A percentile compares a stretch with the other conserved stretches of the same genome.
Conservation (phyloP, 1,140 invertebrate species). For the Phymastichus coffea region DNA sequence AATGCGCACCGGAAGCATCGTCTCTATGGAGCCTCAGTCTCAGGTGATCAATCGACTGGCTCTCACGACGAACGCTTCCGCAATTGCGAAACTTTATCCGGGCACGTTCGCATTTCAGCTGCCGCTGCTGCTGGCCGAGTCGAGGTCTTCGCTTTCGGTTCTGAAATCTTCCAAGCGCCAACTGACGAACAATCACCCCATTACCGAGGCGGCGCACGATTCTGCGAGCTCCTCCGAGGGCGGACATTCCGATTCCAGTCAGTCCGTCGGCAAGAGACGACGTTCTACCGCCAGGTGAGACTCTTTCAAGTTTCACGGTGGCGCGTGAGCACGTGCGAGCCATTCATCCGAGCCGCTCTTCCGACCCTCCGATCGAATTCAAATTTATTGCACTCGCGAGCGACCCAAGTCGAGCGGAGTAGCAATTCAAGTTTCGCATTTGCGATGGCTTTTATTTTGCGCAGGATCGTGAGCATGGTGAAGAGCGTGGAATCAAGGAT, state of each 20-base stretch:
- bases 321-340: no score
- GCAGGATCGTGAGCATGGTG: conserved; percentile 46
- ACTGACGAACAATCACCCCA: conserved; percentile 50
- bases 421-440: background rate
- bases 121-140: conserved; percentile 54
- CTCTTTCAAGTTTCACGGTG: conserved; percentile 12
- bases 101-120: conserved; percentile 37
- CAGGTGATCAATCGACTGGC: conserved; percentile 49
- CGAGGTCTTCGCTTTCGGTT: conserved; percentile 54
- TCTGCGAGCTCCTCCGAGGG: conserved; percentile 58
- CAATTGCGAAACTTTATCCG: no score
- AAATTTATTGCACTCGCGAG: no score
- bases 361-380: no score
- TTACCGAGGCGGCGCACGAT: conserved; percentile 49
- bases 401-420: background rate
- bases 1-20: conserved; percentile 64
- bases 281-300: conserved; percentile 44
- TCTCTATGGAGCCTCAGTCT: conserved; percentile 60
- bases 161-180: conserved; percentile 55
- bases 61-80: no score
- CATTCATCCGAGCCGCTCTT: no score
- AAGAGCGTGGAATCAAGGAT: conserved; percentile 50
- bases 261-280: conserved; percentile 52
- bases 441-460: conserved; percentile 15
- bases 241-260: conserved; percentile 56